Evolutionary conservation across 2,888 invertebrate genomes (phyloP).

Genomic region (Heliconius aoede): DNA sequence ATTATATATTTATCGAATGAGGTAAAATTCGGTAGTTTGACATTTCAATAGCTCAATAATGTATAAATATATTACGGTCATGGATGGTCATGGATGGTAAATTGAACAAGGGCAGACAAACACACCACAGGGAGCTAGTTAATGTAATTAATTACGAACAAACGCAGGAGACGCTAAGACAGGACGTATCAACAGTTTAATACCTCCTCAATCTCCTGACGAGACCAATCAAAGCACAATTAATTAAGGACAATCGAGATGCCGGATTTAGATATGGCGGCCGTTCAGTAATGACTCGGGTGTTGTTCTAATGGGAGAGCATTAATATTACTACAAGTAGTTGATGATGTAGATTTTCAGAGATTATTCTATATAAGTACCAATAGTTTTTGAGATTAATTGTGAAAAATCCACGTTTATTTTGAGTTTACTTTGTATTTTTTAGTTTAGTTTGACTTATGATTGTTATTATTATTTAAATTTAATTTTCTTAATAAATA

Average conservation of each 20-base stretch:
- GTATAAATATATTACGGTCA: too few species aligned
- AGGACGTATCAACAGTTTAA: slow-evolving; percentile 60
- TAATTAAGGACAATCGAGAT: slow-evolving; percentile 60
- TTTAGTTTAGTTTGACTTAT: too few species aligned
- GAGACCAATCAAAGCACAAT: slow-evolving; percentile 68
- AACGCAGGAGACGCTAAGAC: slow-evolving; percentile 16
- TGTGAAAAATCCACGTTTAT: too few species aligned
- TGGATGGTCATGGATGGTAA: too few species aligned
- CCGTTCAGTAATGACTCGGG: slow-evolving; percentile 21
- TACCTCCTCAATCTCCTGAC: slow-evolving; percentile 67
- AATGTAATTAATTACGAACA: slow-evolving; percentile 19
- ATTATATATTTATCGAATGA: too few species aligned
- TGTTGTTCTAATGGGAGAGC: slow-evolving; percentile 3
- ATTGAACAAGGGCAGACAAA: background rate
- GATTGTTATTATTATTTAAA: too few species aligned
- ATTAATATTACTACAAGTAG: background rate
- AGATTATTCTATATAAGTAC: too few species aligned
- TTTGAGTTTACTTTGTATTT: too few species aligned
- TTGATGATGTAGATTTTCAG: background rate
- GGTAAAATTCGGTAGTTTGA: background rate
- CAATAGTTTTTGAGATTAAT: too few species aligned
- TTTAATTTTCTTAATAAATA: too few species aligned
- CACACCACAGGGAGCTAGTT: background rate
- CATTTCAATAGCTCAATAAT: background rate
- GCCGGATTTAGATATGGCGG: slow-evolving; percentile 34